Evolutionary conservation across 2,888 invertebrate species (phyloP).

Genomic region (Clitarchus hookeri): DNA sequence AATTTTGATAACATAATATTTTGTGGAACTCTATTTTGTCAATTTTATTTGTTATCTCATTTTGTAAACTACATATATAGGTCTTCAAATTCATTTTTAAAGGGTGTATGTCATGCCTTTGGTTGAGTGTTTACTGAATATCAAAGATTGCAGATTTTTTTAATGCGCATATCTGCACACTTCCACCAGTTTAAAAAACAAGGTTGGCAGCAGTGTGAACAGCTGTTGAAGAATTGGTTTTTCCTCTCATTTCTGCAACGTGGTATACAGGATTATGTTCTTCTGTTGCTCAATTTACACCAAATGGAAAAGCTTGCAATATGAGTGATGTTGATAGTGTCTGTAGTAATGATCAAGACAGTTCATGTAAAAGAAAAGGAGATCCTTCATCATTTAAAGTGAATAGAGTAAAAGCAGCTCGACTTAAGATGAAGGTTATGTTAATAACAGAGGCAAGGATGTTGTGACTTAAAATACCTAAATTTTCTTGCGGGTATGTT

Average conservation of each 20-base stretch:
- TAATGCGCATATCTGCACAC: not conserved
- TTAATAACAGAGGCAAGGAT: constrained; percentile 23
- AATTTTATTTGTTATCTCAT: no score
- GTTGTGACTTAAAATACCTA: not conserved
- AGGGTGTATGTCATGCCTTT: not conserved
- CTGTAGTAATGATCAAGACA: constrained; percentile 10
- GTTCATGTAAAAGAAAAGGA: constrained; percentile 20
- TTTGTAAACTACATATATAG: constrained; percentile 21
- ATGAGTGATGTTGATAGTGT: constrained; percentile 18
- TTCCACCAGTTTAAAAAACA: constrained; percentile 27
- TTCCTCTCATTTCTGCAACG: not conserved
- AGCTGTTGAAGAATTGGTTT: not conserved
- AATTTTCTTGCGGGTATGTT: not conserved
- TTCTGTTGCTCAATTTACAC: not conserved
- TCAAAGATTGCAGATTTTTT: not conserved
- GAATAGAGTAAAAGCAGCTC: constrained; percentile 22
- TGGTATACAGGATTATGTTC: not conserved
- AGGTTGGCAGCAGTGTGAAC: not conserved
- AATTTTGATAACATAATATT: no score
- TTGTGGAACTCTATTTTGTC: no score
- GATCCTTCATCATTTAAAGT: constrained; percentile 20
- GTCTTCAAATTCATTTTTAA: not conserved
- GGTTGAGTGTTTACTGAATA: not conserved
- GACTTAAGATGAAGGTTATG: constrained; percentile 17
- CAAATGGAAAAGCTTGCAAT: constrained; percentile 20